Conservation (phyloP, 2,113 vertebrate genomes). For the Antidorcas marsupialis region DNA sequence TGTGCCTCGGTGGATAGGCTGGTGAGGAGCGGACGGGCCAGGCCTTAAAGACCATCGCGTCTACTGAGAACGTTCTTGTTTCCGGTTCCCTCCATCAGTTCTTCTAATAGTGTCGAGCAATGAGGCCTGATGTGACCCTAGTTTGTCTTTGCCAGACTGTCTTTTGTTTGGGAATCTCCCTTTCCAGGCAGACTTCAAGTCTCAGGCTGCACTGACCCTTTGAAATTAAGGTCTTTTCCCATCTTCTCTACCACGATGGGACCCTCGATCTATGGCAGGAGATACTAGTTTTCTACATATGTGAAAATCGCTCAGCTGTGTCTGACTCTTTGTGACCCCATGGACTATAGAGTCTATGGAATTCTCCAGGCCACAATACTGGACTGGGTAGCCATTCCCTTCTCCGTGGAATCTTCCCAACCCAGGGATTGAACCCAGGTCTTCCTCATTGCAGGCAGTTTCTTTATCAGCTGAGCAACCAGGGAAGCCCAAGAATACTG, state of each 20-base stretch:
- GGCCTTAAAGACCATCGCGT: too few relatives aligned
- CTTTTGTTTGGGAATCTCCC: not conserved
- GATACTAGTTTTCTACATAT: not conserved
- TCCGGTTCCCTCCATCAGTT: not conserved
- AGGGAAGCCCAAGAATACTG: not conserved
- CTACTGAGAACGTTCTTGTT: not conserved
- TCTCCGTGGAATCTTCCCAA: not conserved
- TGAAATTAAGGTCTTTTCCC: not conserved
- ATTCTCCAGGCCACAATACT: not conserved
- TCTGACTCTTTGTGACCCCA: not conserved
- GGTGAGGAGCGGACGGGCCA: not conserved
- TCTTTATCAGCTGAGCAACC: not conserved
- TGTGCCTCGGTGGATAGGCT: not conserved
- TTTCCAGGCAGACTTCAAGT: not conserved
- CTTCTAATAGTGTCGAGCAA: not conserved
- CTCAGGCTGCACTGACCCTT: not conserved
- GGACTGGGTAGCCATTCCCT: not conserved
- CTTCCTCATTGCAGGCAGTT: not conserved
- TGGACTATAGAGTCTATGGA: not conserved
- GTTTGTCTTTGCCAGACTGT: not conserved
- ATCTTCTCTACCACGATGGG: not conserved
- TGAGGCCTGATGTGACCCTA: rapidly evolving
- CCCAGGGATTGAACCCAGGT: not conserved
- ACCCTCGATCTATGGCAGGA: not conserved
- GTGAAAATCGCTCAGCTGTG: not conserved